A percentile compares a stretch with the other conserved stretches of the same genome.
phyloP scores from a whole-genome alignment of 1,140 invertebrate genomes.

The Drosophila arizonae region DNA sequence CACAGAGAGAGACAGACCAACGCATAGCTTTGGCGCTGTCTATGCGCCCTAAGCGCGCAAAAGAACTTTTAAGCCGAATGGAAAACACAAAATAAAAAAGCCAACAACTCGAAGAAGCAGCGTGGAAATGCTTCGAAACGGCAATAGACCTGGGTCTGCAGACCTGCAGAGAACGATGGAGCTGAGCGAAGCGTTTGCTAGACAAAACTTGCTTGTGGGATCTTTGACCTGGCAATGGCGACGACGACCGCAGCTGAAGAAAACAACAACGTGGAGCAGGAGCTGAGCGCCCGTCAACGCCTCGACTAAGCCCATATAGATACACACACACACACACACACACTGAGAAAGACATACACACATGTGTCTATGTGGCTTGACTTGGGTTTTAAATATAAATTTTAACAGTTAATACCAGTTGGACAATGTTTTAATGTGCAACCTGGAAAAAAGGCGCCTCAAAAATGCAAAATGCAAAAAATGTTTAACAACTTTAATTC shows the following conservation, averaged over 20 bases:
- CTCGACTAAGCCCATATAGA: slow-evolving; percentile 43
- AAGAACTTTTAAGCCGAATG: slow-evolving; percentile 45
- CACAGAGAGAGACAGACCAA: background rate
- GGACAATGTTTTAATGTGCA: slow-evolving; percentile 43
- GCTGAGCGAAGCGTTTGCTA: slow-evolving; percentile 59
- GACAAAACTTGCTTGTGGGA: slow-evolving; percentile 79
- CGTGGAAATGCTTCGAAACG: slow-evolving; percentile 64
- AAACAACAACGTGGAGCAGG: slow-evolving; percentile 62
- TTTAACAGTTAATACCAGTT: slow-evolving; percentile 81
- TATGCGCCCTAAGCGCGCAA: slow-evolving; percentile 52
- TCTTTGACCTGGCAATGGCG: slow-evolving; percentile 78
- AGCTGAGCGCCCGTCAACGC: slow-evolving; percentile 54
- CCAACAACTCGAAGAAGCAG: slow-evolving; percentile 41
- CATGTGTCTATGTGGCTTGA: slow-evolving; percentile 41
- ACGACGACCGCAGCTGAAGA: slow-evolving; percentile 67
- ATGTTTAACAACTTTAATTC: slow-evolving; percentile 19
- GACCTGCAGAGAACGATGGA: slow-evolving; percentile 16
- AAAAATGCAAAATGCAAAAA: slow-evolving; percentile 19
- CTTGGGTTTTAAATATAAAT: slow-evolving; percentile 52
- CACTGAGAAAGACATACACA: slow-evolving; percentile 5
- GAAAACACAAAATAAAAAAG: slow-evolving; percentile 24
- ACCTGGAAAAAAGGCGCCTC: slow-evolving; percentile 17
- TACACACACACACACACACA: slow-evolving; percentile 33
- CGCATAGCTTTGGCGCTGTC: slow-evolving; percentile 40
- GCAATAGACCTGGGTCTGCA: slow-evolving; percentile 47